These are phyloP conservation scores for Otolemur crassicaudatus DNA, from an alignment of 2,797 vertebrate genomes.

Conservation along the genomic window DNA sequence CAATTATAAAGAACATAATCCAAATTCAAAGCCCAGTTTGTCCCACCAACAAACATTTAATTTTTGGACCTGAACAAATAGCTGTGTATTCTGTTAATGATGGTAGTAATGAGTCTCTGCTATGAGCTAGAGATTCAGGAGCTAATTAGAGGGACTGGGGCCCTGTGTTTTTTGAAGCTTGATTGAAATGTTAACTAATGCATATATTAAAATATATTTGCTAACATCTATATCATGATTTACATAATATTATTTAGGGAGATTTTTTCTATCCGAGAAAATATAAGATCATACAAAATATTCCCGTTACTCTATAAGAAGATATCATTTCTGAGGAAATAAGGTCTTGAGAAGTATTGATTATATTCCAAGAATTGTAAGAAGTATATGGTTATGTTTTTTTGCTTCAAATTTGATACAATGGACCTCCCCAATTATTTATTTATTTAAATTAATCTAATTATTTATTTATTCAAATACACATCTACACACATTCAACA, in stretches of 20 bases:
- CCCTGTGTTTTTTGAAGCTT: not conserved
- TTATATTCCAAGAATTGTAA: not conserved
- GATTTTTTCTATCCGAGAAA: not conserved
- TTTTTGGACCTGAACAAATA: not conserved
- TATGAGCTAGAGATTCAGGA: not conserved
- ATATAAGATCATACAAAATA: not conserved
- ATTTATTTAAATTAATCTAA: too few species aligned
- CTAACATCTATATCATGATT: too few species aligned
- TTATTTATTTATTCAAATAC: not conserved
- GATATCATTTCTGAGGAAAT: not conserved
- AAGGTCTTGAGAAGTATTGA: not conserved
- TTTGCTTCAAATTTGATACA: not conserved
- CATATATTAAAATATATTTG: not conserved
- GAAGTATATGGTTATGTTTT: not conserved
- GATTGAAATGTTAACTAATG: not conserved
- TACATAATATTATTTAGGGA: not conserved
- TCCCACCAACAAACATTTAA: not conserved
- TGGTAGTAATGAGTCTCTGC: not conserved
- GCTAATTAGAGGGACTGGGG: not conserved
- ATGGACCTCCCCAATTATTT: not conserved
- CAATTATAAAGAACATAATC: not conserved
- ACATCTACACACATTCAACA: not conserved
- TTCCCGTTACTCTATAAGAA: not conserved
- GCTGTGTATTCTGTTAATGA: not conserved
- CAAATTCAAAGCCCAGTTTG: not conserved